A percentile compares a stretch with the other conserved stretches of the same genome.
Evolutionary conservation across 2,113 vertebrate genomes (phyloP).

Genomic region (Trachemys scripta): DNA sequence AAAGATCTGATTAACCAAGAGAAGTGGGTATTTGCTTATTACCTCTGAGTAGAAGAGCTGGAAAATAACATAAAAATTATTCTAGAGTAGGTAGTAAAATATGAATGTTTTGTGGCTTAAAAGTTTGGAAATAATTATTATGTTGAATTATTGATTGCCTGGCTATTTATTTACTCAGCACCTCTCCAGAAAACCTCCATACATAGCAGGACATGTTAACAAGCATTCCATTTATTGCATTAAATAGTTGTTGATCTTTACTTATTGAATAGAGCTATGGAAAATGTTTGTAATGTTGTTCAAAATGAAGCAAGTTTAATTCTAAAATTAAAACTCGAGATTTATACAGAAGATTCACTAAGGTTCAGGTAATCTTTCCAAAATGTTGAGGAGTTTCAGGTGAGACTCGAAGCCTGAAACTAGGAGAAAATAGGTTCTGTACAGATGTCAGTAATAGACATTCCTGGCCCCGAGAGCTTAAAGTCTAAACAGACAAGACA

Average conservation of each 20-base stretch:
- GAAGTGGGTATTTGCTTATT: background rate
- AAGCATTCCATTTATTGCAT: background rate
- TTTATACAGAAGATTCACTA: background rate
- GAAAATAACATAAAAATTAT: background rate
- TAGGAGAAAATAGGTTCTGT: background rate
- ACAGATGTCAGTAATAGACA: background rate
- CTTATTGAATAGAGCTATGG: background rate
- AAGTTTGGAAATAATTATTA: background rate
- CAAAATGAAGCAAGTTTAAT: background rate
- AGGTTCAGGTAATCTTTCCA: background rate
- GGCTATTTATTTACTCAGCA: background rate
- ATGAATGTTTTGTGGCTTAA: background rate
- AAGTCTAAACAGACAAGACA: background rate
- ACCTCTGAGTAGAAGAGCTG: background rate
- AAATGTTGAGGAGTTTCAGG: background rate
- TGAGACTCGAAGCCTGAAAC: background rate
- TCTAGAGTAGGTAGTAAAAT: background rate
- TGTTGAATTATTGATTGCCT: background rate
- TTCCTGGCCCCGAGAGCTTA: background rate
- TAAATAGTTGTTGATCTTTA: background rate
- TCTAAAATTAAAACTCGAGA: background rate
- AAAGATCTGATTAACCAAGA: slow-evolving; percentile 8
- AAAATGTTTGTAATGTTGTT: background rate
- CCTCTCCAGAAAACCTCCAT: background rate
- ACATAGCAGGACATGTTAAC: fast-evolving